A percentile compares a stretch with the other conserved stretches of the same genome.
These are phyloP conservation scores for Melanerpes formicivorus DNA, from an alignment of 2,113 vertebrate species.

Conservation along the genomic window DNA sequence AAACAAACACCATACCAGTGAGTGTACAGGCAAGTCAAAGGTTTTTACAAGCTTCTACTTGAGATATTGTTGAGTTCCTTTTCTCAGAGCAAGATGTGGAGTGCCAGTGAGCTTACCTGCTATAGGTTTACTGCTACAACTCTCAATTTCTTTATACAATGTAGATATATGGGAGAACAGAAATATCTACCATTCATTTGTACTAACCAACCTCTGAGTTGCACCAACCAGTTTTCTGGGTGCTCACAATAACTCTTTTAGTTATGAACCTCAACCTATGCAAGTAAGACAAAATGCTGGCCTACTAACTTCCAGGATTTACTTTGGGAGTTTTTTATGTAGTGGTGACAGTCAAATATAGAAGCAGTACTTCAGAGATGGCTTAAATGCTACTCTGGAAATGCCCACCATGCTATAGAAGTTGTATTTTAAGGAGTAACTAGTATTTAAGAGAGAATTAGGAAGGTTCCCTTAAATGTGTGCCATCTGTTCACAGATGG, in stretches of 20 bases:
- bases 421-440: background rate
- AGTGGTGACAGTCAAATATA: background rate
- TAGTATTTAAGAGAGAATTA: background rate
- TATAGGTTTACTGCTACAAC: background rate
- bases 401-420: background rate
- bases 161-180: background rate
- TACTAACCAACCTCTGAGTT: background rate
- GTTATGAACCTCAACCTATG: background rate
- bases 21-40: background rate
- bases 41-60: background rate
- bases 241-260: background rate
- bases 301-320: background rate
- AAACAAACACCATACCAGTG: slow-evolving; percentile 27
- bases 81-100: background rate
- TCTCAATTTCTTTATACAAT: background rate
- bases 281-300: background rate
- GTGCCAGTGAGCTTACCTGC: background rate
- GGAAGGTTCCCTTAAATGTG: background rate
- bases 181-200: background rate
- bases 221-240: background rate
- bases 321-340: background rate
- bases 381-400: background rate
- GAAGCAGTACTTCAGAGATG: background rate
- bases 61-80: background rate
- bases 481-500: background rate